Evolutionary conservation across 2,888 invertebrate genomes (phyloP).

Genomic region (Dynastes tityus): DNA sequence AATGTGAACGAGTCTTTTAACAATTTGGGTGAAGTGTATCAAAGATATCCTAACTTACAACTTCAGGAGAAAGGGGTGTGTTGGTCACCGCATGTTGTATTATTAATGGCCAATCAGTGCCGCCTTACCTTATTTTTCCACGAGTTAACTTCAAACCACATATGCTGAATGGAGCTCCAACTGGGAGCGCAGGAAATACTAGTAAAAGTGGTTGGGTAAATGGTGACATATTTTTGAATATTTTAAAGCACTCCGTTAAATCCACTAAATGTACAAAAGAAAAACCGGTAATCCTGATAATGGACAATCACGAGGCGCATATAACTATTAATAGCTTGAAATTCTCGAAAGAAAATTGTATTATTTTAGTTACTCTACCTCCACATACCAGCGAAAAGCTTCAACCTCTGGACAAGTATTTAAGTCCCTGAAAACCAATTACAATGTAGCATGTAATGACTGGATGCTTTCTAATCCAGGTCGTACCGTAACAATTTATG

Average conservation of each 20-base stretch:
- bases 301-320: constrained; percentile 59
- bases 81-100: constrained; percentile 59
- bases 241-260: constrained; percentile 55
- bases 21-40: no score
- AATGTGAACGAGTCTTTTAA: constrained; percentile 22
- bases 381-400: constrained; percentile 24
- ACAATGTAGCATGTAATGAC: constrained; percentile 6
- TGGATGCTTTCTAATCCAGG: constrained; percentile 24
- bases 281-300: constrained; percentile 55
- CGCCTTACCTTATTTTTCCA: constrained; percentile 48
- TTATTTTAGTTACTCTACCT: constrained; percentile 54
- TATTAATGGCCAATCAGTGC: constrained; percentile 54
- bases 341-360: constrained; percentile 58
- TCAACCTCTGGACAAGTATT: constrained; percentile 34
- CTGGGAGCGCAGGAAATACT: constrained; percentile 54
- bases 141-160: background rate
- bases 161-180: constrained; percentile 55
- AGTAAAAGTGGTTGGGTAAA: constrained; percentile 56
- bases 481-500: constrained; percentile 12
- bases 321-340: constrained; percentile 51
- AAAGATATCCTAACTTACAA: no score
- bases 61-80: constrained; percentile 51
- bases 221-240: constrained; percentile 53
- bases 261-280: constrained; percentile 53
- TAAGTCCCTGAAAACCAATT: constrained; percentile 19